Evolutionary conservation across 2,888 invertebrate species (phyloP), one percentile per base, ranked within the genome.

Genomic region (Octonoba sinensis): DNA sequence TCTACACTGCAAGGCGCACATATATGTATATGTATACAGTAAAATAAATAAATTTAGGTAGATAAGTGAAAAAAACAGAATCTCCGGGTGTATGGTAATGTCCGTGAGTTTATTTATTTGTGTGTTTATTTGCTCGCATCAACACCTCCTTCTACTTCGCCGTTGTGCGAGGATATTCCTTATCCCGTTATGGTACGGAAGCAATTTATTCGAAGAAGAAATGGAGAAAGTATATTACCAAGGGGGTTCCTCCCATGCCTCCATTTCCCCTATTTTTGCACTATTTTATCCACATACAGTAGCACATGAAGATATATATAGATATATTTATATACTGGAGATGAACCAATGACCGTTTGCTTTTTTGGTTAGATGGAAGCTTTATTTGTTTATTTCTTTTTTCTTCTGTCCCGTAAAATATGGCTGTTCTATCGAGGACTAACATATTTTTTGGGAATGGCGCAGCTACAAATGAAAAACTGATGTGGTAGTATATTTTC

Each of bases 61-160:
- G 72, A 66, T 81, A 81, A 81, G 79, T 81, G 79, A 81, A 81
- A 81, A n/a, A 77, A 81, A 81, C 69, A 73, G 73, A 81, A 81
- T 81, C 79, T 74, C 69, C 67, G 18, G 51, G 54, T 81, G 79
- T 73, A 81, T 81, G 73, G 79, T 81, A 81, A 81, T 81, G 79
- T 73, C 79, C 73, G 64, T 81, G 73, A n/a, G 67, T 73, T 67
- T 72, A 73, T 81, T 78, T 79, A 79, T 79, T 81, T 81, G 69
- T 81, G 73, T 81, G 79, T 81, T 81, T 81, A 81, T 81, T 81
- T 74, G 69, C 73, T 24, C 62, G 67, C 79, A 81, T 81, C 79
- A 81, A 81, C 79, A 81, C 79, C 79, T 72, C 24, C 65, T 72
- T 72, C 60, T 66, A 44, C 46, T 24, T 24, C 57, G 22, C 60